phyloP scores from a whole-genome alignment of 2,797 vertebrate species.

The Labeo calbasu region DNA sequence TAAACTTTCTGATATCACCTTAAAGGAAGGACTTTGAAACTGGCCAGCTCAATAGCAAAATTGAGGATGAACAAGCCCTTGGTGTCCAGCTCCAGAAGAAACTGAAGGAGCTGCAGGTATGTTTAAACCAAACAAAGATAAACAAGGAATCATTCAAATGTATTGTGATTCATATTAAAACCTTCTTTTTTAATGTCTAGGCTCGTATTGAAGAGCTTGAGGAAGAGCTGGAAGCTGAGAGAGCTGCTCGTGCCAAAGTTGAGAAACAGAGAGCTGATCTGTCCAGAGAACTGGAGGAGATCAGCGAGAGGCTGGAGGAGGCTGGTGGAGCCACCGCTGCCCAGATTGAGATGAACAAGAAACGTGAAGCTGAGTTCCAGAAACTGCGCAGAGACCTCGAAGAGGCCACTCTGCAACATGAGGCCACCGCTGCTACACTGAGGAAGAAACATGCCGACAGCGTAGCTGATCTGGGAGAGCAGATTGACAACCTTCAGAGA shows the following conservation, averaged over 20 bases:
- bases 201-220: no score
- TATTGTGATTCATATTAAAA: not conserved
- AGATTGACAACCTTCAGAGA: constrained; percentile 87
- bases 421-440: constrained; percentile 79
- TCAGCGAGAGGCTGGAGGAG: constrained; percentile 85
- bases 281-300: constrained; percentile 76
- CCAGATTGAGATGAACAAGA: constrained; percentile 88
- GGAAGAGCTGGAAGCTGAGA: not conserved
- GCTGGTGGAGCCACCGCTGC: constrained; percentile 82
- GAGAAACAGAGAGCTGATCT: constrained; percentile 82
- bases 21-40: constrained; percentile 84
- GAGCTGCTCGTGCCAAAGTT: constrained; percentile 85
- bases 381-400: constrained; percentile 73
- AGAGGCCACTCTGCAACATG: constrained; percentile 88
- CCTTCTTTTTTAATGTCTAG: not conserved
- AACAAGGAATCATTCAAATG: not conserved
- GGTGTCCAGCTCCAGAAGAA: constrained; percentile 75
- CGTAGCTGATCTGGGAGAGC: constrained; percentile 85
- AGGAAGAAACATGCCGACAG: constrained; percentile 76
- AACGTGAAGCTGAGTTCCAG: constrained; percentile 79
- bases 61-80: constrained; percentile 85
- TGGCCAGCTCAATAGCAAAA: constrained; percentile 76
- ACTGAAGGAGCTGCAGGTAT: constrained; percentile 44
- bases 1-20: constrained; percentile 39
- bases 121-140: constrained; percentile 49